phyloP scores from a whole-genome alignment of 2,888 invertebrate species.

The Mystacides longicornis region DNA sequence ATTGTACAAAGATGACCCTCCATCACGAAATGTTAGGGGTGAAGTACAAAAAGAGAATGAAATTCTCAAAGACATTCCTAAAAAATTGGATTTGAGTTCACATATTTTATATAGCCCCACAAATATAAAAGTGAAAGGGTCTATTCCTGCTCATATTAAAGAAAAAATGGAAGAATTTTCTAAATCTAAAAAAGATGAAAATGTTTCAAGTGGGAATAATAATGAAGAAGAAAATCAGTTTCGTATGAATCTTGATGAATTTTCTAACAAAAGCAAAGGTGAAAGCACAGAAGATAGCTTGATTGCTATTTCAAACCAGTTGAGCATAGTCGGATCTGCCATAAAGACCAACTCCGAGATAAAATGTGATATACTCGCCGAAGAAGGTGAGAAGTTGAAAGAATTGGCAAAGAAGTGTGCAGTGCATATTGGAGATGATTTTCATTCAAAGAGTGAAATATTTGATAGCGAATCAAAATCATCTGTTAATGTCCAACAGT shows the following conservation, averaged over 20 bases:
- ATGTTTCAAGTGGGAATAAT: not conserved
- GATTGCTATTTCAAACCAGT: slow-evolving; percentile 43
- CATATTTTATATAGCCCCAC: slow-evolving; percentile 5
- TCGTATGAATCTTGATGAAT: slow-evolving; percentile 6
- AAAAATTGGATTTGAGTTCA: slow-evolving; percentile 3
- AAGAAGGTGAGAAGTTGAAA: slow-evolving; percentile 36
- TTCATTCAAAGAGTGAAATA: not conserved
- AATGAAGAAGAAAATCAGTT: not conserved
- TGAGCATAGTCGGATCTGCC: slow-evolving; percentile 45
- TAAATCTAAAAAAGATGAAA: slow-evolving; percentile 6
- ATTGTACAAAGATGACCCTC: not conserved
- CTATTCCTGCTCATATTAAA: slow-evolving; percentile 15
- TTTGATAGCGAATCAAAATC: not conserved
- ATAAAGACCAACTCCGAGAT: slow-evolving; percentile 43
- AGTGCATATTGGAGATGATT: slow-evolving; percentile 19
- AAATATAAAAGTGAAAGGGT: slow-evolving; percentile 12
- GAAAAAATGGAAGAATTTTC: slow-evolving; percentile 19
- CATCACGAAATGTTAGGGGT: not conserved
- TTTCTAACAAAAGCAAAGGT: slow-evolving; percentile 8
- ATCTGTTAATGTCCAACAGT: not conserved
- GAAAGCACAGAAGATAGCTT: slow-evolving; percentile 43
- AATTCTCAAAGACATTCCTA: slow-evolving; percentile 3
- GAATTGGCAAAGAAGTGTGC: slow-evolving; percentile 20
- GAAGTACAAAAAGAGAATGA: not conserved
- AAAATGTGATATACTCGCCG: slow-evolving; percentile 36